phyloP scores from a whole-genome alignment of 2,797 vertebrate species.

The Macroramphosus scolopax region DNA sequence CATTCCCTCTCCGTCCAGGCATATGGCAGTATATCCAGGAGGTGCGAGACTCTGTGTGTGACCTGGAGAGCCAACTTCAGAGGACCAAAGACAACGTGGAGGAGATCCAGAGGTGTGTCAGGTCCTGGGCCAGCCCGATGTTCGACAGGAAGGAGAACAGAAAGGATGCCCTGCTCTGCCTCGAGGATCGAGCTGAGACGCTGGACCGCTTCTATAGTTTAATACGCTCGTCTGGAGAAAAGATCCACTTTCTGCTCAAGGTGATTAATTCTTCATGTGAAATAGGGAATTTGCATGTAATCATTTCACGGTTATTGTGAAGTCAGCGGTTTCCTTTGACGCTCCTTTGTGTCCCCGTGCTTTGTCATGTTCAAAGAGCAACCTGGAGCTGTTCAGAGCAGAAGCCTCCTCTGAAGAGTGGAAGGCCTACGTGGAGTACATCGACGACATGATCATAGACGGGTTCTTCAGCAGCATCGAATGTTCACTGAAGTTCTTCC shows the following conservation, averaged over 20 bases:
- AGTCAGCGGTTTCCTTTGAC: too few relatives aligned
- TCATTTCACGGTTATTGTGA: too few relatives aligned
- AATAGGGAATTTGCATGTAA: too few relatives aligned
- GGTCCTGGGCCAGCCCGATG: slow-evolving; percentile 81
- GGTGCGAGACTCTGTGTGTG: slow-evolving; percentile 73
- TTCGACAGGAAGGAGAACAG: slow-evolving; percentile 87
- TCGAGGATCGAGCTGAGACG: slow-evolving; percentile 81
- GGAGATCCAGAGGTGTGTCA: slow-evolving; percentile 83
- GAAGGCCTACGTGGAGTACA: slow-evolving; percentile 86
- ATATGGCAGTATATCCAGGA: slow-evolving; percentile 83
- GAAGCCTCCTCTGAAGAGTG: slow-evolving; percentile 80
- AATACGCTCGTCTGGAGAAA: slow-evolving; percentile 81
- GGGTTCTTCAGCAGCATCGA: slow-evolving; percentile 88
- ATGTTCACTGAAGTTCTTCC: slow-evolving; percentile 87
- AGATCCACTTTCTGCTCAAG: slow-evolving; percentile 85
- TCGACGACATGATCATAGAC: slow-evolving; percentile 88
- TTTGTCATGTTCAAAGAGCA: slow-evolving; percentile 78
- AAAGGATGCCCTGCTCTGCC: slow-evolving; percentile 81
- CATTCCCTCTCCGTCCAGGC: slow-evolving; percentile 68
- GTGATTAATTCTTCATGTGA: slow-evolving; percentile 63
- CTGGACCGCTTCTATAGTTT: slow-evolving; percentile 78
- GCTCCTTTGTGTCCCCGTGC: not conserved
- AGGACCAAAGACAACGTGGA: slow-evolving; percentile 85
- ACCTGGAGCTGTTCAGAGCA: slow-evolving; percentile 80
- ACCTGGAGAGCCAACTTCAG: slow-evolving; percentile 84